A percentile compares a stretch with the other conserved stretches of the same genome.
These are phyloP conservation scores for Actinia tenebrosa DNA, from an alignment of 64 coral and sea anemone genomes.

Conservation along the genomic window DNA sequence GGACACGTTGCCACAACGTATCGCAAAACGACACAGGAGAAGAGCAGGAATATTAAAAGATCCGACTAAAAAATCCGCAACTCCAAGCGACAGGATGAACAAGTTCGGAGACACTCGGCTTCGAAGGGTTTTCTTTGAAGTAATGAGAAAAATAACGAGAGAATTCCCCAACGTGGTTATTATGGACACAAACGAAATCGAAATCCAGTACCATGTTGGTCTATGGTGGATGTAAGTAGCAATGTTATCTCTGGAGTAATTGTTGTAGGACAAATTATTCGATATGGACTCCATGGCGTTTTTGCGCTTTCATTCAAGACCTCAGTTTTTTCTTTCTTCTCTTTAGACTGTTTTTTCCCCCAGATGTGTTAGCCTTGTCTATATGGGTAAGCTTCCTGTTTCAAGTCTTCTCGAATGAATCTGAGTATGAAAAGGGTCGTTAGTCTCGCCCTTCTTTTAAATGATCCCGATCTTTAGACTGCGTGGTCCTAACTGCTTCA, in stretches of 20 bases:
- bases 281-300: neutral
- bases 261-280: neutral
- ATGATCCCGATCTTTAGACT: neutral
- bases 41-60: neutral
- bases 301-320: neutral
- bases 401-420: too few relatives aligned
- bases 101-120: slow-evolving; percentile 2
- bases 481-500: neutral
- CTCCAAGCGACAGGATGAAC: slow-evolving; percentile 20
- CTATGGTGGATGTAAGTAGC: neutral
- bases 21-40: neutral
- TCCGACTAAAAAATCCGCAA: slow-evolving; percentile 6
- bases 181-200: neutral
- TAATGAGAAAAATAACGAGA: slow-evolving; percentile 5
- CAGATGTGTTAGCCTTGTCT: too few relatives aligned
- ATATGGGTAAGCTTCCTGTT: too few relatives aligned
- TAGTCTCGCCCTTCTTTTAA: too few relatives aligned
- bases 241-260: neutral
- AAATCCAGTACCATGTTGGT: slow-evolving; percentile 1
- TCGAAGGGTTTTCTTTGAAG: neutral
- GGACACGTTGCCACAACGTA: neutral
- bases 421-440: too few relatives aligned
- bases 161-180: neutral
- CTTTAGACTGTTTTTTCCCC: neutral
- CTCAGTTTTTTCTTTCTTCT: neutral